Percentiles rank a stretch among this genome's conserved stretches.
These are phyloP conservation scores for Bombus balteatus DNA, from an alignment of 1,140 invertebrate genomes.

Conservation along the genomic window DNA sequence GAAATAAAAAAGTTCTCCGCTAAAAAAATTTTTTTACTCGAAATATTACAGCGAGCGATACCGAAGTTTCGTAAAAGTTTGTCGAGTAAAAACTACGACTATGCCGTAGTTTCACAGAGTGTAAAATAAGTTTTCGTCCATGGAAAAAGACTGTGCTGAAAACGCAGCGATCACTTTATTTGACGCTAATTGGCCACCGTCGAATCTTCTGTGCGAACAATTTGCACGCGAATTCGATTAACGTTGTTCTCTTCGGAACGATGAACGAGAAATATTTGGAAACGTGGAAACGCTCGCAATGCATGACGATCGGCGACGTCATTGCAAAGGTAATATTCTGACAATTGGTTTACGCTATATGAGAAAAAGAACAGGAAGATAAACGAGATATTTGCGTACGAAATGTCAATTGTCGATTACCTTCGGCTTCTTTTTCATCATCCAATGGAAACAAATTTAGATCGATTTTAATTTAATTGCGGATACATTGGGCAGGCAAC, in stretches of 20 bases:
- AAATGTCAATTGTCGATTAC: background rate
- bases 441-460: background rate
- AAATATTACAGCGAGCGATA: background rate
- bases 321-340: background rate
- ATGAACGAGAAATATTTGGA: background rate
- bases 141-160: no score
- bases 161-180: background rate
- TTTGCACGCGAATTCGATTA: constrained; percentile 1
- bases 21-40: background rate
- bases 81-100: background rate
- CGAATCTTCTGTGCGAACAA: background rate
- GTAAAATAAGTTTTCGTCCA: background rate
- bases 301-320: background rate
- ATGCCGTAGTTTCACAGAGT: background rate
- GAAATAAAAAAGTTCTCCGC: background rate
- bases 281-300: no score
- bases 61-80: background rate
- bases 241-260: background rate
- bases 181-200: background rate
- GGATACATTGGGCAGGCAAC: background rate
- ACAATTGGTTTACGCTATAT: background rate
- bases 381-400: background rate
- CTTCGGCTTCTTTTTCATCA: background rate
- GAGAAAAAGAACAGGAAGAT: background rate
- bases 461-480: background rate